phyloP scores from a whole-genome alignment of 2,797 vertebrate genomes.

The Lagorchestes hirsutus region DNA sequence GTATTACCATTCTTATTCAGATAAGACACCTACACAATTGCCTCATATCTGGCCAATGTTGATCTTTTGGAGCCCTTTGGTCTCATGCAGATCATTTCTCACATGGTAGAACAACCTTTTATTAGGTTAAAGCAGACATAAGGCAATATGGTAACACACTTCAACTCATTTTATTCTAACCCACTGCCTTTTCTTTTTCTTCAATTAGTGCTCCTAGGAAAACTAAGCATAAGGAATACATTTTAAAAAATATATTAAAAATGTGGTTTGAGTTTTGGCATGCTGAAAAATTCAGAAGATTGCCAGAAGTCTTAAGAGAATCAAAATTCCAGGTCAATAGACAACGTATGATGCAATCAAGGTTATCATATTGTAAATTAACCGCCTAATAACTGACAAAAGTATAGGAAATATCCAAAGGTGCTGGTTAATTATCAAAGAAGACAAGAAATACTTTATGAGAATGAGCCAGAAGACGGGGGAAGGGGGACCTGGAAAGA shows the following conservation, averaged over 20 bases:
- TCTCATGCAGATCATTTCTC: not conserved
- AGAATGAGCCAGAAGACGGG: not conserved
- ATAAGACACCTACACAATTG: not conserved
- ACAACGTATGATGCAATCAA: not conserved
- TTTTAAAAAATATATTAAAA: not conserved
- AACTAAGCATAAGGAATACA: not conserved
- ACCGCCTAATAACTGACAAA: conserved; percentile 18
- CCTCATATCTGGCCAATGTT: not conserved
- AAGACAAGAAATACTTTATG: not conserved
- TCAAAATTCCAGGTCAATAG: conserved; percentile 7
- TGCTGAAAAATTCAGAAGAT: not conserved
- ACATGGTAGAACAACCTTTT: not conserved
- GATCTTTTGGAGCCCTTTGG: not conserved
- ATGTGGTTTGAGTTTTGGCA: not conserved
- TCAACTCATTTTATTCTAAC: conserved; percentile 24
- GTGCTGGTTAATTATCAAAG: conserved; percentile 19
- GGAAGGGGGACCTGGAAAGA: not conserved
- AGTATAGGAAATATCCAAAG: not conserved
- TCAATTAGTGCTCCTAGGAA: not conserved
- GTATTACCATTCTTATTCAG: conserved; percentile 24
- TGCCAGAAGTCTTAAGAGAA: conserved; percentile 35
- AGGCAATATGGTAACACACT: not conserved
- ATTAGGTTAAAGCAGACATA: conserved; percentile 29
- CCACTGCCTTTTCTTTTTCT: not conserved
- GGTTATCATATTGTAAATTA: conserved; percentile 11